A percentile compares a stretch with the other conserved stretches of the same genome.
These are phyloP conservation scores for Elephantulus edwardii DNA, from an alignment of 2,113 vertebrate genomes.

Conservation along the genomic window DNA sequence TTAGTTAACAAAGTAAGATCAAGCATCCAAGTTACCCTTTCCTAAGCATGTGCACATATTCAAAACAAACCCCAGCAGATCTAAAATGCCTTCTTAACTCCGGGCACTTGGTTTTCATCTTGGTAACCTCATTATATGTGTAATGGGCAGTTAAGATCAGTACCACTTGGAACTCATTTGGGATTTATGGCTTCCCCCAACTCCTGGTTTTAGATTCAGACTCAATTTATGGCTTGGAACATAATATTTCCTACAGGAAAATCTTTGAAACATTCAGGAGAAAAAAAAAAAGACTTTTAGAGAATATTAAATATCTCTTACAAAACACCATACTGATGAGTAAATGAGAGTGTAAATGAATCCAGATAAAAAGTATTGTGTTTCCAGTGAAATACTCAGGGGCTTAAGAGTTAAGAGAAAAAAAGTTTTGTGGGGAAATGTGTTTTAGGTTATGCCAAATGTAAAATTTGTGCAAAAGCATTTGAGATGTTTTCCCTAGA, in stretches of 20 bases:
- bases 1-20: not conserved
- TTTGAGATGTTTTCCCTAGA: constrained; percentile 69
- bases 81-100: not conserved
- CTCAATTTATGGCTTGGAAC: constrained; percentile 71
- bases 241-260: constrained; percentile 76
- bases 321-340: constrained; percentile 73
- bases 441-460: constrained; percentile 75
- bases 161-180: constrained; percentile 64
- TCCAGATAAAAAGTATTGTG: constrained; percentile 73
- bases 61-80: not conserved
- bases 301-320: constrained; percentile 78
- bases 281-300: constrained; percentile 65
- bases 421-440: constrained; percentile 59
- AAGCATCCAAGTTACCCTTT: not conserved
- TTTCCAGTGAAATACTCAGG: constrained; percentile 69
- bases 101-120: not conserved
- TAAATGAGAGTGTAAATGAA: constrained; percentile 74
- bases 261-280: constrained; percentile 70
- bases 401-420: constrained; percentile 68
- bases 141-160: constrained; percentile 49
- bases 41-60: not conserved
- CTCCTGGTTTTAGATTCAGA: constrained; percentile 72
- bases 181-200: constrained; percentile 68
- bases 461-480: constrained; percentile 59
- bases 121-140: not conserved